Conservation (phyloP, 2,797 vertebrate genomes). For the Eulemur mongoz region DNA sequence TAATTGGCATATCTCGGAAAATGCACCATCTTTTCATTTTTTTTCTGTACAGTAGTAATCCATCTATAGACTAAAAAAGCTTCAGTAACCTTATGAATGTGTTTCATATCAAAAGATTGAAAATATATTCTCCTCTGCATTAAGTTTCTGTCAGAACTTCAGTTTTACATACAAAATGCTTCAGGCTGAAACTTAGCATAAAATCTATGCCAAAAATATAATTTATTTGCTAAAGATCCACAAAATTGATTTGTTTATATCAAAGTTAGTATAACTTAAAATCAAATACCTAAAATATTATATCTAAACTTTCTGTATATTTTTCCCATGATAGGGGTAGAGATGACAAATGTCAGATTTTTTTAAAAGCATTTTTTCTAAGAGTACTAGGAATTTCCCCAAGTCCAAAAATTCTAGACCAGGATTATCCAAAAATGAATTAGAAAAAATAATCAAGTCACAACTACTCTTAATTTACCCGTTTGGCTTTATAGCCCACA, state of each 20-base stretch:
- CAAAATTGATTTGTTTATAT: not conserved
- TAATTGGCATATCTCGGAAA: not conserved
- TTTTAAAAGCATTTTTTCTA: not conserved
- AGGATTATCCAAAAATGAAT: not conserved
- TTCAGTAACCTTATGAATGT: conserved; percentile 49
- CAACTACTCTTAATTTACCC: not conserved
- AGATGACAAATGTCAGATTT: not conserved
- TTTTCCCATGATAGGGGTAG: not conserved
- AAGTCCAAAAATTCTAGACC: not conserved
- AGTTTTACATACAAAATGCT: conserved; percentile 60
- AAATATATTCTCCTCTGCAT: conserved; percentile 56
- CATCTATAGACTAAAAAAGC: not conserved
- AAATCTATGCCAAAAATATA: not conserved
- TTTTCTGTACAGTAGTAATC: conserved; percentile 2
- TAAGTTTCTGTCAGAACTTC: conserved; percentile 29
- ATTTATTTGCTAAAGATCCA: not conserved
- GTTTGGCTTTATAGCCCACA: not conserved
- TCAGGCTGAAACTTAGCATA: conserved; percentile 47
- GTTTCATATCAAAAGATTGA: conserved; percentile 52
- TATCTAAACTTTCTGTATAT: not conserved
- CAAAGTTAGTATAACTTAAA: not conserved
- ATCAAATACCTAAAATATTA: not conserved
- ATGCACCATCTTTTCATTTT: not conserved
- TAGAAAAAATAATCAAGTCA: not conserved
- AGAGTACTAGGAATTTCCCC: not conserved